Conservation (phyloP, 2,797 vertebrate genomes). For the Vireo griseus region DNA sequence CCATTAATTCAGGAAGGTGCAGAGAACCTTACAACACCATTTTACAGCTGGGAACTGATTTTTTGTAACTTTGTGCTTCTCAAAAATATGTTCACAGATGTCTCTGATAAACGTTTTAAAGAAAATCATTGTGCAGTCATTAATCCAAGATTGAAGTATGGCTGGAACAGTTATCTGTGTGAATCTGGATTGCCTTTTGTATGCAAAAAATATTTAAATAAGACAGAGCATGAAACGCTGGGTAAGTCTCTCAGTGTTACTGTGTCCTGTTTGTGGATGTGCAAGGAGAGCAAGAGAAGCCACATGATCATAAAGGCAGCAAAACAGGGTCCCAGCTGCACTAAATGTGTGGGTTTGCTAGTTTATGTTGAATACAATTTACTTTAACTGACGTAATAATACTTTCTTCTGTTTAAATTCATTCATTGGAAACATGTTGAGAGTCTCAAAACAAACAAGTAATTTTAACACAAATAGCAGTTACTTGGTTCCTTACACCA, state of each 20-base stretch:
- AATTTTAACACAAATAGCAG: neutral
- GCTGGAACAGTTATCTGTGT: slow-evolving; percentile 85
- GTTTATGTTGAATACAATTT: neutral
- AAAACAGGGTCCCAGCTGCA: neutral
- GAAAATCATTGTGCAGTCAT: slow-evolving; percentile 83
- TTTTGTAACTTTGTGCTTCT: neutral
- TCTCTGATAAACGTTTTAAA: slow-evolving; percentile 70
- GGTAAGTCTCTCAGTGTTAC: slow-evolving; percentile 74
- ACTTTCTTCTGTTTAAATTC: neutral
- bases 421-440: neutral
- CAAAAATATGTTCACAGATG: slow-evolving; percentile 71
- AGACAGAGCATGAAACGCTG: slow-evolving; percentile 69
- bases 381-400: neutral
- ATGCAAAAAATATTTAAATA: slow-evolving; percentile 87
- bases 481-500: neutral
- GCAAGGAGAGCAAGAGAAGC: neutral
- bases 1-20: neutral
- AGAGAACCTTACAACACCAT: neutral
- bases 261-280: neutral
- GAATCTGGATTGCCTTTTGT: slow-evolving; percentile 86
- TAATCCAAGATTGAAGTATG: slow-evolving; percentile 70
- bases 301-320: neutral
- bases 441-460: neutral
- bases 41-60: neutral
- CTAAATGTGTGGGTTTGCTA: neutral